Evolutionary conservation across 2,797 vertebrate genomes (phyloP), one percentile per base, ranked within the genome.

Genomic region (Huso huso): DNA sequence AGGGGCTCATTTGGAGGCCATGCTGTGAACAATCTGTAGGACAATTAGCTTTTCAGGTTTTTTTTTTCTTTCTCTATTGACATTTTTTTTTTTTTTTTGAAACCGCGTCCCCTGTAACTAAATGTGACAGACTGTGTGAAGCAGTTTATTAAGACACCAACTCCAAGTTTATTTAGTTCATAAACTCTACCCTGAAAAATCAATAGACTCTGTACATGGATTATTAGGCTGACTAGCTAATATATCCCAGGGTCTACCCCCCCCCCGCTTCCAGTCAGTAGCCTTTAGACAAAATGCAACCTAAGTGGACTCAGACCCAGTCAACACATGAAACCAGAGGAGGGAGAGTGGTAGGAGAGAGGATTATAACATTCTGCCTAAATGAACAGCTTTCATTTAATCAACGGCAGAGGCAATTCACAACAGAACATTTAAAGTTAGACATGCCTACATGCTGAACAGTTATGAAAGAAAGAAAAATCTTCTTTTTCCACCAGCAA

Each of bases 161-260:
- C 88, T 90, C 85, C 83, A 90, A 90, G 89, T 91, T 90, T 90
- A 90, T 91, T 91, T 91, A 91, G 89, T 90, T 91, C 89, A 90
- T 91, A 91, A 91, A 91, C 89, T 91, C 87, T 85, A 86, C 87
- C 87, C 86, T 87, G 81, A 84, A 90, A 91, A 91, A 91, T 91
- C 89, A 89, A 90, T 91, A 90, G 73, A 83, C 82, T 88, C 87
- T 90, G 86, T 88, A 88, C 87, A 87, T 84, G 70, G 87, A 86
- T 90, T 91, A 90, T 91, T 90, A 90, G 86, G 86, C 85, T 89
- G 88, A 88, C 87, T 88, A 89, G 85, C 86, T 90, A 90, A 90
- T 89, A 88, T 87, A 90, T 88, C 87, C 87, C 90, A 88, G 18
- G 61, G 88, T 87, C 84, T 84, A 77, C 78, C 84, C 84, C 86